phyloP scores from a whole-genome alignment of 2,888 invertebrate genomes.

The Agonum fuliginosum region DNA sequence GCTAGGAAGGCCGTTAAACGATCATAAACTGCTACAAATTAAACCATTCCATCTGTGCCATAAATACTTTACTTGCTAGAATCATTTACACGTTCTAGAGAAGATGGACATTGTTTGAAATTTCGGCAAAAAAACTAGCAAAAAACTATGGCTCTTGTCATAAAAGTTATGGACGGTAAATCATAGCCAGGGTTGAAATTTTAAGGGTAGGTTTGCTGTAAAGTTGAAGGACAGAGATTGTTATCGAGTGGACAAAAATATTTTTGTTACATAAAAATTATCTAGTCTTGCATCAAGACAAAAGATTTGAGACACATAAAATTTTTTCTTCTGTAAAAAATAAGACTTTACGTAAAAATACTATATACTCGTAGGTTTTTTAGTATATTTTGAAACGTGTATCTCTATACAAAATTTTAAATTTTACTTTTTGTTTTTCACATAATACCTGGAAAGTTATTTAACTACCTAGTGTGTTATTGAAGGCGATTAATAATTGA shows the following conservation, averaged over 20 bases:
- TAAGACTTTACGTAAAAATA: too few species aligned
- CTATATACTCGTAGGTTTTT: too few species aligned
- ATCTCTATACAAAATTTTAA: too few species aligned
- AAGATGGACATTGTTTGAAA: slow-evolving; percentile 5
- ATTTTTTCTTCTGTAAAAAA: too few species aligned
- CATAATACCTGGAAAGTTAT: too few species aligned
- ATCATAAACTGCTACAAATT: slow-evolving; percentile 68
- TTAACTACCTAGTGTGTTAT: too few species aligned
- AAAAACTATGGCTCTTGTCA: slow-evolving; percentile 68
- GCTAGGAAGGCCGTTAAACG: slow-evolving; percentile 64
- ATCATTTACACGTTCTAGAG: not conserved
- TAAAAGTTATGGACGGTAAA: slow-evolving; percentile 70
- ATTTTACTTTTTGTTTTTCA: too few species aligned
- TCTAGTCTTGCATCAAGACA: too few species aligned
- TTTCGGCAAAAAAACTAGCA: slow-evolving; percentile 61
- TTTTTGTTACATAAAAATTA: too few species aligned
- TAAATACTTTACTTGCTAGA: slow-evolving; percentile 65
- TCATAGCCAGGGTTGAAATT: slow-evolving; percentile 63
- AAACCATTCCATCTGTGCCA: slow-evolving; percentile 65
- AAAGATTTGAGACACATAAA: too few species aligned
- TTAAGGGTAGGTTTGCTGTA: not conserved
- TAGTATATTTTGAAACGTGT: too few species aligned
- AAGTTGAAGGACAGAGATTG: slow-evolving; percentile 7
- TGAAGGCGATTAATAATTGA: too few species aligned
- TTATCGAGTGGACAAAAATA: not conserved